These are phyloP conservation scores for Philereme transversata DNA, from an alignment of 2,888 invertebrate species.

Conservation along the genomic window DNA sequence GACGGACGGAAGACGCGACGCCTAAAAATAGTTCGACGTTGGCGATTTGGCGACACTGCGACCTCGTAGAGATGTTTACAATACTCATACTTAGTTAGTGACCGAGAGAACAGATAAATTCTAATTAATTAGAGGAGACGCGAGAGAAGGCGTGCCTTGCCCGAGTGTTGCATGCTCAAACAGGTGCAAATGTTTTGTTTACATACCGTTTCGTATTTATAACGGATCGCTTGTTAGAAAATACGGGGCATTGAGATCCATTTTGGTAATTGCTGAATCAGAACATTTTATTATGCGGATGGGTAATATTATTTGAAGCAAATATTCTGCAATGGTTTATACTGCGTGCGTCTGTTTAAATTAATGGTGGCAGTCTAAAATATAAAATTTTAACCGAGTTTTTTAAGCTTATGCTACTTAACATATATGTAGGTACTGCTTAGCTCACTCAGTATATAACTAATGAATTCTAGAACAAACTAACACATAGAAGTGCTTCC, in stretches of 20 bases:
- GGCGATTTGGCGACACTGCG: slow-evolving; percentile 74
- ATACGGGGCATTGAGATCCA: slow-evolving; percentile 7
- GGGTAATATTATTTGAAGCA: background rate
- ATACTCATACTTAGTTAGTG: slow-evolving; percentile 62
- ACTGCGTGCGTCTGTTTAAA: no score
- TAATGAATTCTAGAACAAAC: no score
- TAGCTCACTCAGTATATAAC: no score
- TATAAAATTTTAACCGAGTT: no score
- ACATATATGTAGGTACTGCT: no score
- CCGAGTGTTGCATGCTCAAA: slow-evolving; percentile 36
- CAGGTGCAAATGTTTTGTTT: slow-evolving; percentile 40
- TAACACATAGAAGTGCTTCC: no score
- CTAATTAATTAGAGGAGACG: slow-evolving; percentile 40
- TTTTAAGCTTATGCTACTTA: no score
- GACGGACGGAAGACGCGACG: slow-evolving; percentile 77
- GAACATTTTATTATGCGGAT: background rate
- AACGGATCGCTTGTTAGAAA: slow-evolving; percentile 28
- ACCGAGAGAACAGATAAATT: slow-evolving; percentile 44
- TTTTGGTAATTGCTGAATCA: slow-evolving; percentile 3
- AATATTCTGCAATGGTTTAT: no score
- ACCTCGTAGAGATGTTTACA: slow-evolving; percentile 78
- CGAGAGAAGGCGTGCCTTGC: slow-evolving; percentile 39
- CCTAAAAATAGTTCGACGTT: slow-evolving; percentile 74
- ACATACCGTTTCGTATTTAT: slow-evolving; percentile 35
- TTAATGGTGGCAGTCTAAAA: no score